These are phyloP conservation scores for Erethizon dorsatum DNA, from an alignment of 2,797 vertebrate species.

Conservation along the genomic window DNA sequence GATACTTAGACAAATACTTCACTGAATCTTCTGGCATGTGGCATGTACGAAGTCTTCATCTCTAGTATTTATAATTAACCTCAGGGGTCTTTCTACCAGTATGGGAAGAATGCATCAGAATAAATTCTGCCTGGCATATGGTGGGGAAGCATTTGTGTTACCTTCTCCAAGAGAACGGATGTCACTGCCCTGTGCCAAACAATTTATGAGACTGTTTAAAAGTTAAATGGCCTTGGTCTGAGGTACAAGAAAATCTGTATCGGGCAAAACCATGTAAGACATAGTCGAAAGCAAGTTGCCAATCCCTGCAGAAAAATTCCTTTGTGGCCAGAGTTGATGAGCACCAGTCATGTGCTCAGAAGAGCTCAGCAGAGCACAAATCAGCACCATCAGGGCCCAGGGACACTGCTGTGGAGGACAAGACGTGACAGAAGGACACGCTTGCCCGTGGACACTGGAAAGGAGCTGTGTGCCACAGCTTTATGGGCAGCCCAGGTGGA, in stretches of 20 bases:
- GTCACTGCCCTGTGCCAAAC: neutral
- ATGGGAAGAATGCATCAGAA: neutral
- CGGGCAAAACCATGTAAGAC: neutral
- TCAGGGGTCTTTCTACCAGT: neutral
- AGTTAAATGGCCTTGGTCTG: conserved; percentile 39
- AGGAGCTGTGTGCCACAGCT: neutral
- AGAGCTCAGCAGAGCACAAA: neutral
- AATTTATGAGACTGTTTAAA: neutral
- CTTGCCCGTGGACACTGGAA: too few species aligned
- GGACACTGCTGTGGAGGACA: neutral
- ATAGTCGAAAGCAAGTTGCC: neutral
- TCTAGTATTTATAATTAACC: neutral
- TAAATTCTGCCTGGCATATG: neutral
- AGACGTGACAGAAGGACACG: neutral
- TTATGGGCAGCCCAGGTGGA: neutral
- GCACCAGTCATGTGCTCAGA: neutral
- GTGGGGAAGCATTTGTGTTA: neutral
- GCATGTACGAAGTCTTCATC: neutral
- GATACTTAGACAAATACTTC: neutral
- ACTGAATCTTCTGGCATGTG: neutral
- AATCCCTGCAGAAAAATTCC: neutral
- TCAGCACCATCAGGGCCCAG: fast-evolving
- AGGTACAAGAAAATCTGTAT: neutral
- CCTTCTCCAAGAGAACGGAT: neutral
- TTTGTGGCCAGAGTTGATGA: neutral